Base-by-base conservation (phyloP, 2,888 invertebrate genomes). In the Tinea pellionella region DNA sequence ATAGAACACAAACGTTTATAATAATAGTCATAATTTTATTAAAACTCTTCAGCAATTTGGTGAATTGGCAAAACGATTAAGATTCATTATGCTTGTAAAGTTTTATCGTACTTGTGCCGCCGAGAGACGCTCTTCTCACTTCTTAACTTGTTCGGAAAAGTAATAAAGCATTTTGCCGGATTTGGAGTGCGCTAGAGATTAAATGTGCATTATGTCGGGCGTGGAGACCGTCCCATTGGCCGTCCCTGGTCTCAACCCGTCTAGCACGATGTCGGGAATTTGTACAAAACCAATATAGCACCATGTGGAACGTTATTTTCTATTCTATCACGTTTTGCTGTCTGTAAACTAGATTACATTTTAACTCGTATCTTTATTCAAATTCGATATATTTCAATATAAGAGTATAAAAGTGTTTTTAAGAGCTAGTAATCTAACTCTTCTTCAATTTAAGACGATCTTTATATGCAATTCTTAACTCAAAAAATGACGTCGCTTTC, bases 141-240 rank as follows among this genome's bases (percentile, higher is more conserved):
- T 73, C 74, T 69, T 68, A 74, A 77, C 74, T 80, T 80, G 75
- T 78, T 80, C 76, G 70, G 69, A 74, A 67, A 70, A 76, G 83
- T 80, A 80, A 85, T 86, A 86, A 86, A 86, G 80, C 84, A 85
- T 85, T 85, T 85, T 80, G 83, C 78, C 78, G 77, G 79, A 83
- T 85, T 84, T 80, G 75, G 77, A 78, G 60, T 43, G 61, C 60
- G 61, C 55, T 66, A 69, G 74, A 77, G 78, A 82, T 84, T 83
- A 83, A 84, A 84, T 77, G 80, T 80, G 78, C 81, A 83, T 84
- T 84, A 82, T 72, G 74, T 57, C 32, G 24, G 16, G 53, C 53
- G 18, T n/a, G 15, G 51, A 16, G 57, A 57, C 57, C 57, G 15
- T 57, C 57, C 32, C 32, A 32, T 32, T 32, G 57, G 57, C 16